Base-by-base conservation (phyloP, 2,888 invertebrate species). In the Oligia strigilis region DNA sequence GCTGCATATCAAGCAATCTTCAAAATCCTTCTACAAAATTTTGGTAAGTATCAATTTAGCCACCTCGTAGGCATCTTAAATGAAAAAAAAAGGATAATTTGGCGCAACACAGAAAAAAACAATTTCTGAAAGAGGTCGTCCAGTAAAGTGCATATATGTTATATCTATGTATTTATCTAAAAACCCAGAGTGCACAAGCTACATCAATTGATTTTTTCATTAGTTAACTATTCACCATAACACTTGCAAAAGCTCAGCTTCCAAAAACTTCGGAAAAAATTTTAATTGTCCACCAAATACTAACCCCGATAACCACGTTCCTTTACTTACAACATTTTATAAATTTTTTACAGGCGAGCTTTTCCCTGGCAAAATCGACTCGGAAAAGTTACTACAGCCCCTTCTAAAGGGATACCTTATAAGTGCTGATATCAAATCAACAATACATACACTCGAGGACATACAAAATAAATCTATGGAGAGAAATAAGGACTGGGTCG, bases 401-500 rank as follows among this genome's bases (percentile, higher is more conserved):
- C 90, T 98, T 0, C 80, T 97, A 0, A 93, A 94, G 60, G 94
- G 97, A 2, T 97, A 97, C 81, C 91, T 96, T 0, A 94, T 93
- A 0, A 97, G 97, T 43, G 94, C 93, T 49, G 97, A 97, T 66
- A 90, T 95, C 5, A 92, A 95, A n/a, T 94, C 94, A 0, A 97
- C 97, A 0, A 91, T 97, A 0, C 94, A 95, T 72, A 91, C 97
- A 14, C 90, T 98, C 14, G 97, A 97, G 85, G 97, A 97, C 52
- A 92, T 97, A 58, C 89, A 93, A 1, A 91, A 91, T 0, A 96
- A 95, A 85, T 95, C 97, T 0, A 78, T 92, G 1, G 96, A 97
- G 65, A 94, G 92, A 2, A 95, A 95, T 46, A 96, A 96, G 64
- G 97, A 98, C 89, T 97, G 97, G 94, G 93, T 97, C 0, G 98